Percentiles rank a stretch among this genome's conserved stretches.
These are phyloP conservation scores for Conistra vaccinii DNA, from an alignment of 2,888 invertebrate species.

Conservation along the genomic window DNA sequence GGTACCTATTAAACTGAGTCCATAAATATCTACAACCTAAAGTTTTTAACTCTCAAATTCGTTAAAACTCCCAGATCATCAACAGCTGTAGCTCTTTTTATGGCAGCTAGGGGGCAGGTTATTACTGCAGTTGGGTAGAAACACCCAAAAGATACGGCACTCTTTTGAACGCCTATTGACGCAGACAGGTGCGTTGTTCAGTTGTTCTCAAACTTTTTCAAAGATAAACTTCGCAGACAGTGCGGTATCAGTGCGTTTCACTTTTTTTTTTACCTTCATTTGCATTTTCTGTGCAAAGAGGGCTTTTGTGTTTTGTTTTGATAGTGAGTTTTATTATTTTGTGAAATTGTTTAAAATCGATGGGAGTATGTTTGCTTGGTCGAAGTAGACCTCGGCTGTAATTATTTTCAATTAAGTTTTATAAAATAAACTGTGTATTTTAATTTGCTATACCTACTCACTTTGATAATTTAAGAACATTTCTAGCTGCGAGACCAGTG, in stretches of 20 bases:
- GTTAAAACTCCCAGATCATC: conserved; percentile 14
- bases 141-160: conserved; percentile 69
- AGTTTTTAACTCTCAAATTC: background rate
- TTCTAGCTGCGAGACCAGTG: background rate
- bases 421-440: background rate
- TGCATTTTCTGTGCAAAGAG: conserved; percentile 48
- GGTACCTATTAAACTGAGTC: background rate
- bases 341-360: conserved; percentile 1
- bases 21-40: conserved; percentile 11
- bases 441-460: background rate
- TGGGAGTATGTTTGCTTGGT: background rate
- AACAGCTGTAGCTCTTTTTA: conserved; percentile 36
- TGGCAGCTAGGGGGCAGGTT: background rate
- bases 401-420: background rate
- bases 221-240: conserved; percentile 86
- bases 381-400: background rate
- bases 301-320: conserved; percentile 22
- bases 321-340: background rate
- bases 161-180: conserved; percentile 78
- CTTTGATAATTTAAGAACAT: background rate
- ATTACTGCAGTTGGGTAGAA: conserved; percentile 42
- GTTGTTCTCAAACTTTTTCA: conserved; percentile 79
- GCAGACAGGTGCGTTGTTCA: conserved; percentile 80
- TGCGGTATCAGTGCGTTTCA: conserved; percentile 62
- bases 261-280: conserved; percentile 59